Evolutionary conservation across 2,113 vertebrate genomes (phyloP).

Genomic region (Tetraodon nigroviridis): DNA sequence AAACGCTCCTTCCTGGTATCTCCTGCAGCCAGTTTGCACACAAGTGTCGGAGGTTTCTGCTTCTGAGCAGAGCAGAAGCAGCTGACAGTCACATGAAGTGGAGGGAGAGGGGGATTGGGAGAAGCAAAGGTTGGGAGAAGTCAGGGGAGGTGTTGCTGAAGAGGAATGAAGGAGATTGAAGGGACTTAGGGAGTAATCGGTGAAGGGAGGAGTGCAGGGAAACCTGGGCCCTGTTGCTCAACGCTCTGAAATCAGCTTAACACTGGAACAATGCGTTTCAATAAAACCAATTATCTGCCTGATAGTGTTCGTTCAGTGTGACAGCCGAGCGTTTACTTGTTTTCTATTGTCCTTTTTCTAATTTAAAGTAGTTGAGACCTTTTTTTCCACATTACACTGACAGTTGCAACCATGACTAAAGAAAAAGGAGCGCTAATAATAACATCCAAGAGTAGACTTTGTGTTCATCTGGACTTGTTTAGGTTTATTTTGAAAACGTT

Average conservation of each 20-base stretch:
- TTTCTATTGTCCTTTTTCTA: neutral
- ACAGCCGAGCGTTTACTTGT: neutral
- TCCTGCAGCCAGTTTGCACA: constrained; percentile 28
- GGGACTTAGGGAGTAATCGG: constrained; percentile 45
- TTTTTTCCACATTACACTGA: neutral
- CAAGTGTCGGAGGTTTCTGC: constrained; percentile 33
- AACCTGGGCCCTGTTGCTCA: constrained; percentile 39
- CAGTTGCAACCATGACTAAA: neutral
- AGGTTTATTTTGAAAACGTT: too few species aligned
- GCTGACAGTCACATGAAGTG: constrained; percentile 79
- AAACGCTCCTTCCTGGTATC: constrained; percentile 28
- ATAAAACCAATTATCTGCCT: too few species aligned
- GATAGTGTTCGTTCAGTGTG: too few species aligned
- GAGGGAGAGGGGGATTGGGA: constrained; percentile 21
- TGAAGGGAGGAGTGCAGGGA: constrained; percentile 31
- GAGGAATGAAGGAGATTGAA: constrained; percentile 57
- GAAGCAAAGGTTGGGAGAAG: constrained; percentile 22
- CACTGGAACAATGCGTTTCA: too few species aligned
- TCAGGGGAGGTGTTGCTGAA: constrained; percentile 10
- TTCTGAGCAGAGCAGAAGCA: constrained; percentile 57
- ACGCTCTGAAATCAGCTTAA: constrained; percentile 7
- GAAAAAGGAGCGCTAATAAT: too few species aligned
- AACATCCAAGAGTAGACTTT: too few species aligned
- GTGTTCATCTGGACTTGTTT: too few species aligned
- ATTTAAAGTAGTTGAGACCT: neutral